These are phyloP conservation scores for Melangyna quadrimaculata DNA, from an alignment of 2,888 invertebrate genomes.

Conservation along the genomic window DNA sequence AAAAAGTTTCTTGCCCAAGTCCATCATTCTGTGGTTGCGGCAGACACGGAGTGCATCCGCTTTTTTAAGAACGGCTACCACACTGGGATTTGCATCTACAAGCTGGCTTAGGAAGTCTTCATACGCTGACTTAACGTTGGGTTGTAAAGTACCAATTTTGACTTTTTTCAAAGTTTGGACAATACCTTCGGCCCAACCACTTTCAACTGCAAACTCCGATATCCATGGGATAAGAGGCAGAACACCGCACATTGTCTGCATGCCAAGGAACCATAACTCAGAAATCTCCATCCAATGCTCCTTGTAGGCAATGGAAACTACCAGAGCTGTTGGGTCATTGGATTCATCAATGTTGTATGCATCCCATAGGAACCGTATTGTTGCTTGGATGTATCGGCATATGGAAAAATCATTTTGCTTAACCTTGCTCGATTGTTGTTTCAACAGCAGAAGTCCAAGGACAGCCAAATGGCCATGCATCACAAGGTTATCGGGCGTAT, in stretches of 20 bases:
- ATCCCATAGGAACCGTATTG: slow-evolving; percentile 95
- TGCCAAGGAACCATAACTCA: slow-evolving; percentile 95
- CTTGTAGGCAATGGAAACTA: slow-evolving; percentile 92
- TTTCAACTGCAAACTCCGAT: slow-evolving; percentile 94
- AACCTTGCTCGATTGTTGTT: slow-evolving; percentile 90
- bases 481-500: slow-evolving; percentile 91
- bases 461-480: slow-evolving; percentile 92
- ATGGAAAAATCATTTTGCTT: slow-evolving; percentile 95
- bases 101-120: slow-evolving; percentile 93
- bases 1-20: slow-evolving; percentile 92
- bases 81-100: slow-evolving; percentile 90
- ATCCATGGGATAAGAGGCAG: slow-evolving; percentile 92
- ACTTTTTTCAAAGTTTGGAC: slow-evolving; percentile 91
- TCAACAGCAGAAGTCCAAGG: slow-evolving; percentile 90
- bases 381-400: slow-evolving; percentile 93
- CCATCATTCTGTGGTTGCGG: slow-evolving; percentile 93
- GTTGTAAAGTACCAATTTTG: slow-evolving; percentile 89
- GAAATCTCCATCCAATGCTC: slow-evolving; percentile 94
- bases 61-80: slow-evolving; percentile 89
- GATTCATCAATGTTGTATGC: slow-evolving; percentile 95
- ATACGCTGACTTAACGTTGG: slow-evolving; percentile 93
- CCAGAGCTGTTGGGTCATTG: slow-evolving; percentile 90
- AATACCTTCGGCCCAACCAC: slow-evolving; percentile 96
- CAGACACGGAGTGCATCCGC: slow-evolving; percentile 91
- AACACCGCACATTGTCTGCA: slow-evolving; percentile 94